Percentiles rank a stretch among this genome's conserved stretches.
Conservation (phyloP, 1,140 invertebrate genomes). For the Rhopalosiphum maidis region DNA sequence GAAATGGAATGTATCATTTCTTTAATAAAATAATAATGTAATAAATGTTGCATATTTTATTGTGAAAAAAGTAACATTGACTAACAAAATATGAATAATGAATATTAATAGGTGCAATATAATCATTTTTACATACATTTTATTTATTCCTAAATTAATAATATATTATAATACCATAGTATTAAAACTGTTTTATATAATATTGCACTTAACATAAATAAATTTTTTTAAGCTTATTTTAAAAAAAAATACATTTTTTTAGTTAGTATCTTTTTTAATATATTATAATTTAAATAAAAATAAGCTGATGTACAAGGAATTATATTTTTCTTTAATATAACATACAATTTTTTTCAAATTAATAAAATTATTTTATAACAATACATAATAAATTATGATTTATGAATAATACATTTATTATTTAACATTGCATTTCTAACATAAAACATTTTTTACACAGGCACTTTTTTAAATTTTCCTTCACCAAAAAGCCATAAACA, state of each 20-base stretch:
- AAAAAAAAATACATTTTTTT: neutral
- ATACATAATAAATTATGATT: neutral
- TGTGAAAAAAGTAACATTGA: neutral
- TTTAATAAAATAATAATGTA: neutral
- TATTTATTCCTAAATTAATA: neutral
- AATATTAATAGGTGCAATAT: neutral
- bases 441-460: neutral
- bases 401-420: conserved; percentile 11
- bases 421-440: neutral
- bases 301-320: neutral
- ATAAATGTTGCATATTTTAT: neutral
- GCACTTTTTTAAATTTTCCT: conserved; percentile 66
- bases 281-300: neutral
- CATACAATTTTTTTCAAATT: neutral
- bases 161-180: neutral
- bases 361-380: neutral
- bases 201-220: conserved; percentile 4
- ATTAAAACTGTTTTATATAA: neutral
- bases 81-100: neutral
- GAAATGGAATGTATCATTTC: neutral
- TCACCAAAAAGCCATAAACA: conserved; percentile 91
- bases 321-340: neutral
- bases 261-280: neutral
- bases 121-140: neutral
- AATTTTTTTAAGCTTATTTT: neutral